These are phyloP conservation scores for Mormyrus iriodes DNA, from an alignment of 2,113 vertebrate species.

Conservation along the genomic window DNA sequence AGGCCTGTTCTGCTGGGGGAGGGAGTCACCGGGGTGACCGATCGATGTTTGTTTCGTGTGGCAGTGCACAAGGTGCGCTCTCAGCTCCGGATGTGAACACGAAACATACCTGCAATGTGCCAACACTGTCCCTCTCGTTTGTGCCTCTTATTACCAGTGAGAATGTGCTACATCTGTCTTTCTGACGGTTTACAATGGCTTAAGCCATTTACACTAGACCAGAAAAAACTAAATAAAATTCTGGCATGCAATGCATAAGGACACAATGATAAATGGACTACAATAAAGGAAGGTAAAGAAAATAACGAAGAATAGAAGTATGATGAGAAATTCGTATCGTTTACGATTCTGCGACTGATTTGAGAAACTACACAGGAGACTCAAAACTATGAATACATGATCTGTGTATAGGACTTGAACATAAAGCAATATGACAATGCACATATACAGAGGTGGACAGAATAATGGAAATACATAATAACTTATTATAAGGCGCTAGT, in stretches of 20 bases:
- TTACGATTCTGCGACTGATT: background rate
- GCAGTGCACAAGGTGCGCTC: background rate
- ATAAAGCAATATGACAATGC: background rate
- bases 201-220: background rate
- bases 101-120: background rate
- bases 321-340: background rate
- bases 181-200: background rate
- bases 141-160: background rate
- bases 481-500: too few relatives aligned
- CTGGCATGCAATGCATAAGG: background rate
- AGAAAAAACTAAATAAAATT: background rate
- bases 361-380: background rate
- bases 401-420: background rate
- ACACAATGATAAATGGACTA: background rate
- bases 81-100: background rate
- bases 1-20: conserved; percentile 53
- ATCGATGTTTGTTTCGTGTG: background rate
- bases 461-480: background rate
- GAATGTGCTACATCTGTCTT: background rate
- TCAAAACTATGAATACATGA: background rate
- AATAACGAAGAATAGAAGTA: background rate
- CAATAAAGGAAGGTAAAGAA: background rate
- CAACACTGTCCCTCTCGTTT: background rate
- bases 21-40: background rate
- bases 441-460: background rate